phyloP scores from a whole-genome alignment of 2,113 vertebrate genomes.

The Myrmecobius fasciatus region DNA sequence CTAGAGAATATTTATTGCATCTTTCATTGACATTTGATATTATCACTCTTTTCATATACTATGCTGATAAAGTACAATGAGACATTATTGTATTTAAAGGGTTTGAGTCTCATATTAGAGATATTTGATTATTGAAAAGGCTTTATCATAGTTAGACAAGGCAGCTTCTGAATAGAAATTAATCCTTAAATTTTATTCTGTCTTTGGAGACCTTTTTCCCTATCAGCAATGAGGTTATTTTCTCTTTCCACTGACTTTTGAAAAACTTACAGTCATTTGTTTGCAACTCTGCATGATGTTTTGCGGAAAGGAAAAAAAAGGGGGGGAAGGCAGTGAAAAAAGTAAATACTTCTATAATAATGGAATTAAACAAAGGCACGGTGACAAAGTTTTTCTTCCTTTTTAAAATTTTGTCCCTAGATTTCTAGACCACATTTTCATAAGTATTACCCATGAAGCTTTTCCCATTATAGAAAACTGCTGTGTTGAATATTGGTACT shows the following conservation, averaged over 20 bases:
- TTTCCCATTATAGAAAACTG: constrained; percentile 56
- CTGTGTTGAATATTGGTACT: constrained; percentile 48
- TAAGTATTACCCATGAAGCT: constrained; percentile 49
- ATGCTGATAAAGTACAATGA: constrained; percentile 54
- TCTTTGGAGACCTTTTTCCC: constrained; percentile 56
- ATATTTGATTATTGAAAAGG: constrained; percentile 45
- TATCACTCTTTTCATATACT: constrained; percentile 44
- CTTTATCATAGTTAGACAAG: constrained; percentile 59
- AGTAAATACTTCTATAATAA: constrained; percentile 60
- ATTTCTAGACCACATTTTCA: constrained; percentile 56
- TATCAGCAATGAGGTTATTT: constrained; percentile 5
- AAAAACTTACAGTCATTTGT: constrained; percentile 59
- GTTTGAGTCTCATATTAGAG: neutral
- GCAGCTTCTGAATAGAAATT: constrained; percentile 64
- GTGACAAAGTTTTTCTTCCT: neutral
- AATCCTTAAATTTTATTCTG: constrained; percentile 61
- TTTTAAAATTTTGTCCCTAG: neutral
- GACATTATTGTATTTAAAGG: neutral
- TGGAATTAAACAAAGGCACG: constrained; percentile 22
- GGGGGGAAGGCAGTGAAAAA: neutral
- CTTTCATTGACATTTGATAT: constrained; percentile 62
- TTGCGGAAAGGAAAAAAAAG: neutral
- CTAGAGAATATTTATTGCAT: neutral
- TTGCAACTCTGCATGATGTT: constrained; percentile 52
- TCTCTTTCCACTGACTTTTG: constrained; percentile 70